Percentiles rank a stretch among this genome's conserved stretches.
These are phyloP conservation scores for Chrysodeixis includens DNA, from an alignment of 2,888 invertebrate species.

Conservation along the genomic window DNA sequence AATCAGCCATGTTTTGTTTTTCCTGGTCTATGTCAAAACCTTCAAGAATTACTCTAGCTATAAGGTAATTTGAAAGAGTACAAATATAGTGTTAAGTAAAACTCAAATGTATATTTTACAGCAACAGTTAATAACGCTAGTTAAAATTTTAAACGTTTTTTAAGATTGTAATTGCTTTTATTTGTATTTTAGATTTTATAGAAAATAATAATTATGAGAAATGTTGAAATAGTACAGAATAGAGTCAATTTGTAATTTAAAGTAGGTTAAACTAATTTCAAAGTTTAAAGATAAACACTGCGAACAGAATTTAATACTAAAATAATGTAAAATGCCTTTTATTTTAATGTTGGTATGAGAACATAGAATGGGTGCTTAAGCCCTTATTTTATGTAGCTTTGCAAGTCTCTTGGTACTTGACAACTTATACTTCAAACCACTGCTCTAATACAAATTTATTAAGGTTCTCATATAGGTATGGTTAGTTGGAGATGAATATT, in stretches of 20 bases:
- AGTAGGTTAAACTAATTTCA: not conserved
- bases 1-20: constrained; percentile 10
- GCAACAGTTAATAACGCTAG: not conserved
- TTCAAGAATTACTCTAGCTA: constrained; percentile 25
- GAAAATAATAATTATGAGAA: not conserved
- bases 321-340: too few relatives aligned
- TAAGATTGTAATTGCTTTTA: constrained; percentile 1
- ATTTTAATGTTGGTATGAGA: too few relatives aligned
- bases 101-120: constrained; percentile 24
- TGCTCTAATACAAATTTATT: too few relatives aligned
- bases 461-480: too few relatives aligned
- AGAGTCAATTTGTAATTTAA: not conserved
- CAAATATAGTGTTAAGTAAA: constrained; percentile 57
- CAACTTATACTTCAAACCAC: too few relatives aligned
- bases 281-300: not conserved
- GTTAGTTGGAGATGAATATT: too few relatives aligned
- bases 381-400: too few relatives aligned
- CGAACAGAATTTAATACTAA: not conserved
- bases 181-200: constrained; percentile 8
- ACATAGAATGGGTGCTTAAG: too few relatives aligned
- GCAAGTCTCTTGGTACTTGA: too few relatives aligned
- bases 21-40: constrained; percentile 7
- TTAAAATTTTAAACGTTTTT: not conserved
- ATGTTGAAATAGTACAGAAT: not conserved
- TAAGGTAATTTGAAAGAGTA: constrained; percentile 58